Evolutionary conservation across 2,797 vertebrate species (phyloP).

Genomic region (Argya squamiceps): DNA sequence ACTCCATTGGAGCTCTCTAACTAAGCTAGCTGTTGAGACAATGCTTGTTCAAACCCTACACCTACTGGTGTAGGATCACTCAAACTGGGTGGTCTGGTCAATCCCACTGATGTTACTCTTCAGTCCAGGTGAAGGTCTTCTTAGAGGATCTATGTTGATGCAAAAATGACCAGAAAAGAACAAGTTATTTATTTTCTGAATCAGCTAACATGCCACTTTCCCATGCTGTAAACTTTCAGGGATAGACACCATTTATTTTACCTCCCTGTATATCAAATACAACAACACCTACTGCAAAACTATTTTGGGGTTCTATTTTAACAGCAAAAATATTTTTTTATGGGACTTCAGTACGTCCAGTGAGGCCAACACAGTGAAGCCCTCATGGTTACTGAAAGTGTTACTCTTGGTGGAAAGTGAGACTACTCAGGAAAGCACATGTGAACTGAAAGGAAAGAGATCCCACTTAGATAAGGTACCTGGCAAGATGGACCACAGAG

Average conservation of each 20-base stretch:
- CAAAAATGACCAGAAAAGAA: not conserved
- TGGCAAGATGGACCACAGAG: not conserved
- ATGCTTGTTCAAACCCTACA: not conserved
- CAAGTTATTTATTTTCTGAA: not conserved
- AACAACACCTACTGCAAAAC: not conserved
- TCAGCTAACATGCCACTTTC: not conserved
- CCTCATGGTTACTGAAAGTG: not conserved
- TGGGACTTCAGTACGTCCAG: not conserved
- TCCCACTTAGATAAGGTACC: not conserved
- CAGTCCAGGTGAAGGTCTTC: not conserved
- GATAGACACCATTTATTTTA: not conserved
- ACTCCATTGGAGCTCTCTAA: not conserved
- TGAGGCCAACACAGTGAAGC: not conserved
- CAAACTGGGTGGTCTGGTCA: not conserved
- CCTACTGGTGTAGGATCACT: not conserved
- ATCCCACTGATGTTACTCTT: not conserved
- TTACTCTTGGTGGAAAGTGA: not conserved
- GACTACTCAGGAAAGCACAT: not conserved
- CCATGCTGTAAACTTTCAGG: not conserved
- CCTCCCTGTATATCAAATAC: not conserved
- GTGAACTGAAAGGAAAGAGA: not conserved
- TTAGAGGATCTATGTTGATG: not conserved
- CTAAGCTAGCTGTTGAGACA: not conserved
- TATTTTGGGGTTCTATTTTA: not conserved
- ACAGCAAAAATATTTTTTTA: not conserved